Conservation (phyloP, 2,888 invertebrate species). For the Tholera decimalis region DNA sequence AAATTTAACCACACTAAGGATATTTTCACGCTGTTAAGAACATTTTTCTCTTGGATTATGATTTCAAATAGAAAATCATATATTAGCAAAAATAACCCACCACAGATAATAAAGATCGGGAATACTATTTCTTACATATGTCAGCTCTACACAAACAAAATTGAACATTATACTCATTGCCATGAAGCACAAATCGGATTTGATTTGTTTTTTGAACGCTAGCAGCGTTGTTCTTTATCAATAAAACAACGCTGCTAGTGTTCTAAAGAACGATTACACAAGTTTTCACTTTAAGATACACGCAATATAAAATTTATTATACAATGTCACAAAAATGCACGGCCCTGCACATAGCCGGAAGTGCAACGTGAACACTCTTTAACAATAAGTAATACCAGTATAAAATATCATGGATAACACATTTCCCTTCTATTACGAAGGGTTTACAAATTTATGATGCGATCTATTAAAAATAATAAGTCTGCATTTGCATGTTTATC, state of each 20-base stretch:
- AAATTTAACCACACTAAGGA: background rate
- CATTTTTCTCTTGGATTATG: no score
- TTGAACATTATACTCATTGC: background rate
- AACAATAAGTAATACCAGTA: slow-evolving; percentile 1
- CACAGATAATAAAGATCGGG: slow-evolving; percentile 15
- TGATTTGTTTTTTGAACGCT: no score
- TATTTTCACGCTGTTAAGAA: background rate
- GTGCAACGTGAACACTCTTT: no score
- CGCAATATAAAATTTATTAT: slow-evolving; percentile 11
- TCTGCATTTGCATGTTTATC: slow-evolving; percentile 3
- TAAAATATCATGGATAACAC: background rate
- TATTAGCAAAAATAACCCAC: slow-evolving; percentile 29
- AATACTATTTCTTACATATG: slow-evolving; percentile 15
- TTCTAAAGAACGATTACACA: background rate
- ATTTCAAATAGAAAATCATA: no score
- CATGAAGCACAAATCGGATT: background rate
- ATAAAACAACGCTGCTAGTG: background rate
- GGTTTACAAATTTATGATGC: background rate
- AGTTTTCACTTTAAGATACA: background rate
- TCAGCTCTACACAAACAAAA: background rate
- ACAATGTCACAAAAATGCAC: background rate
- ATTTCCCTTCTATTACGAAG: background rate
- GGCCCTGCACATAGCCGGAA: no score
- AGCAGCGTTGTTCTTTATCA: no score
- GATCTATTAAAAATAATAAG: background rate